Evolutionary conservation across 2,113 vertebrate genomes (phyloP).

Genomic region (Anser brachyrhynchus): DNA sequence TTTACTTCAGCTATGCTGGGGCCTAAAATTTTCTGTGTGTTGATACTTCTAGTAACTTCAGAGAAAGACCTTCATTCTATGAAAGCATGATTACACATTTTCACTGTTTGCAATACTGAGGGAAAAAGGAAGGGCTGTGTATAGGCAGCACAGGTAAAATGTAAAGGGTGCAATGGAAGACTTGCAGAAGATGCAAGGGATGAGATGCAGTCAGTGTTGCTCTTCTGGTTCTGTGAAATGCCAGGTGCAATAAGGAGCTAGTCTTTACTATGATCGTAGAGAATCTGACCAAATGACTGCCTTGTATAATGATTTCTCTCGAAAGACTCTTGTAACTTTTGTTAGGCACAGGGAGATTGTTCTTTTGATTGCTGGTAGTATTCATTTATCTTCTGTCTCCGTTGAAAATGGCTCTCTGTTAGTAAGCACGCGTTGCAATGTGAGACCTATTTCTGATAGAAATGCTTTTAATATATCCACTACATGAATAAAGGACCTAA

Average conservation of each 20-base stretch:
- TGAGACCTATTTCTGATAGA: background rate
- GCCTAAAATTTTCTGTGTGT: background rate
- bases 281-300: background rate
- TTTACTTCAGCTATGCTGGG: background rate
- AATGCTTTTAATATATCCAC: background rate
- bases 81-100: background rate
- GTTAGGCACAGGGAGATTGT: background rate
- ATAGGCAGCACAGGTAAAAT: background rate
- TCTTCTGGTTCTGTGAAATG: background rate
- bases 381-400: background rate
- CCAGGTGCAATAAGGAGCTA: background rate
- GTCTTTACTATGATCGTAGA: background rate
- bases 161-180: background rate
- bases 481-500: background rate
- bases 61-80: background rate
- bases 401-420: background rate
- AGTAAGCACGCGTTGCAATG: background rate
- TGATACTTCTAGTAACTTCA: background rate
- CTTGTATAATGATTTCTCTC: background rate
- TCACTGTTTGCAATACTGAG: background rate
- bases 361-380: background rate
- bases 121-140: background rate
- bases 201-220: background rate
- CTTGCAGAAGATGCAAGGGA: background rate
- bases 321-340: background rate